phyloP scores from a whole-genome alignment of 2,113 vertebrate species.

The Calyptommatus sinebrachiatus region DNA sequence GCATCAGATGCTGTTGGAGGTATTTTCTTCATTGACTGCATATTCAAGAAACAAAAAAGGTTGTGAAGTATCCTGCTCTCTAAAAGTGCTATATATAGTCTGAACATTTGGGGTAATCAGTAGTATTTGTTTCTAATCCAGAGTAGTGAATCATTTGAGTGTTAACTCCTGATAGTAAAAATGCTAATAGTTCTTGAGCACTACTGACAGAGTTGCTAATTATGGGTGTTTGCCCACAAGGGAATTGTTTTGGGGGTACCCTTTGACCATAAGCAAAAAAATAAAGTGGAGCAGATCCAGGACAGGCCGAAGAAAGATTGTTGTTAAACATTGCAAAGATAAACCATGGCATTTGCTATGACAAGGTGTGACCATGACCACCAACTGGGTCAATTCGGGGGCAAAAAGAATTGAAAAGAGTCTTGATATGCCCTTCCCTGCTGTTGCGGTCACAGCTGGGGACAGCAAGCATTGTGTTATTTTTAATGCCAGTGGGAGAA shows the following conservation, averaged over 20 bases:
- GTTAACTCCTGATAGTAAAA: not conserved
- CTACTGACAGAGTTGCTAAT: not conserved
- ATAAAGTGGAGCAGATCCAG: too few species aligned
- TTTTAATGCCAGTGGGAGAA: too few species aligned
- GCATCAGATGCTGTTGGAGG: not conserved
- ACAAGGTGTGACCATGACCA: too few species aligned
- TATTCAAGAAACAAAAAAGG: not conserved
- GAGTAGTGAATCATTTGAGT: not conserved
- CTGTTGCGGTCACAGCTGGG: too few species aligned
- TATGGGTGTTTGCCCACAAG: not conserved
- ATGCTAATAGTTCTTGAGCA: not conserved
- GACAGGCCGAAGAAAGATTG: too few species aligned
- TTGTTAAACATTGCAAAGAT: not conserved
- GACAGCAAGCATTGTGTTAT: too few species aligned
- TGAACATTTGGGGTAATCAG: not conserved
- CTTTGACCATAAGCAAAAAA: too few species aligned
- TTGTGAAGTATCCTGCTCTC: not conserved
- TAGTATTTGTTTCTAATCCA: not conserved
- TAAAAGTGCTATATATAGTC: not conserved
- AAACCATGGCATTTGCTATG: not conserved
- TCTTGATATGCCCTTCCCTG: too few species aligned
- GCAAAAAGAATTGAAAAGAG: too few species aligned
- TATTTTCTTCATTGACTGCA: not conserved
- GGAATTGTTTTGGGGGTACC: not conserved
- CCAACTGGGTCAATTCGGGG: too few species aligned